Conservation (phyloP, 2,888 invertebrate species). For the Rhagium mordax region DNA sequence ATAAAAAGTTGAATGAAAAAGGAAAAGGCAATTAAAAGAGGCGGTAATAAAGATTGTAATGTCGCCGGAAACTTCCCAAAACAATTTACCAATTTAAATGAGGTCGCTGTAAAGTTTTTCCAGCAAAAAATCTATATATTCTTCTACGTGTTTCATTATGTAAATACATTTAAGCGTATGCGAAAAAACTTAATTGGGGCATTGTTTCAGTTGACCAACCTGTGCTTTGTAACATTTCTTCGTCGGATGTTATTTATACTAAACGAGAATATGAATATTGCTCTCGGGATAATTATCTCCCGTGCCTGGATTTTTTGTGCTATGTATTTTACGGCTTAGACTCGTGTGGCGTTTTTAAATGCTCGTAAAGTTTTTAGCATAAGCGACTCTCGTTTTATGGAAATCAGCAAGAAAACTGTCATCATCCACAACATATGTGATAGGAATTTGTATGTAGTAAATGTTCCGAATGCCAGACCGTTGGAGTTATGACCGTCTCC, state of each 20-base stretch:
- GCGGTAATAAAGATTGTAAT: conserved; percentile 24
- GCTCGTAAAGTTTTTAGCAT: conserved; percentile 22
- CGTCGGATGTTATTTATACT: conserved; percentile 10
- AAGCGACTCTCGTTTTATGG: conserved; percentile 23
- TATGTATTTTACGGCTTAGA: conserved; percentile 2
- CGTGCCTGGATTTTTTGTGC: background rate
- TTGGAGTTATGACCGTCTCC: background rate
- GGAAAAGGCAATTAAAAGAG: conserved; percentile 12
- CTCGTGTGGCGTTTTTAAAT: conserved; percentile 4
- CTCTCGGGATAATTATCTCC: background rate
- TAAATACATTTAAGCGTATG: conserved; percentile 11
- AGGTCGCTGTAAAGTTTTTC: conserved; percentile 17
- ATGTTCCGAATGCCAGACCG: background rate
- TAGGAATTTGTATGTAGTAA: conserved; percentile 3
- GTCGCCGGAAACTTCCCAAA: conserved; percentile 20
- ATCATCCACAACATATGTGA: conserved; percentile 15
- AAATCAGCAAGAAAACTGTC: conserved; percentile 25
- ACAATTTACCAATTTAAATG: conserved; percentile 41
- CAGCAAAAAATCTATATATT: background rate
- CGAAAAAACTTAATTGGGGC: conserved; percentile 1
- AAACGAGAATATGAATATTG: conserved; percentile 22
- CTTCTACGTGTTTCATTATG: background rate
- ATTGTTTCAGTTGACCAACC: background rate
- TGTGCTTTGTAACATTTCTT: background rate
- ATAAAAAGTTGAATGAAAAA: background rate